phyloP scores from a whole-genome alignment of 2,797 vertebrate species.

The Aldrovandia affinis region DNA sequence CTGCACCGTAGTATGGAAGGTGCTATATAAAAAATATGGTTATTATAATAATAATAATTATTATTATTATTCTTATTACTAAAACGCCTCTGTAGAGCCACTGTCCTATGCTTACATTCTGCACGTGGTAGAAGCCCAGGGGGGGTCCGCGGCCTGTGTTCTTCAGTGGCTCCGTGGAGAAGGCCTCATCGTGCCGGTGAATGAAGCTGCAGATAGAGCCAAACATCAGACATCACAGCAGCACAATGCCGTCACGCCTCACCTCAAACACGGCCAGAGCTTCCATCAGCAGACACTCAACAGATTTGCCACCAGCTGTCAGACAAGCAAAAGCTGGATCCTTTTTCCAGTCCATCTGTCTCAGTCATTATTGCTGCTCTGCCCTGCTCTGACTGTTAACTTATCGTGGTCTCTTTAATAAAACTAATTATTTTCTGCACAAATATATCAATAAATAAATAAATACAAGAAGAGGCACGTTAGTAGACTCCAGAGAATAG shows the following conservation, averaged over 20 bases:
- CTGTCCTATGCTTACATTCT: constrained; percentile 79
- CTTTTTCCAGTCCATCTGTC: not conserved
- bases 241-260: not conserved
- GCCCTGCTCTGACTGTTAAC: not conserved
- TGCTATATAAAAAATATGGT: no score
- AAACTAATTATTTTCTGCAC: not conserved
- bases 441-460: no score
- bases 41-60: no score
- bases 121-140: constrained; percentile 95
- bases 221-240: not conserved
- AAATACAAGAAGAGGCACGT: not conserved
- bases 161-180: constrained; percentile 96
- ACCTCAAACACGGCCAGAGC: not conserved
- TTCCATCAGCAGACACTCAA: not conserved
- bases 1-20: no score
- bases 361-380: not conserved
- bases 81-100: no score
- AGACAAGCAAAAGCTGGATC: not conserved
- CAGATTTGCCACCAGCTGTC: not conserved
- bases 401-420: not conserved
- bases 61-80: no score
- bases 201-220: constrained; percentile 82
- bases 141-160: constrained; percentile 94
- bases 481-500: not conserved
- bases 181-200: constrained; percentile 95